Conservation (phyloP, 2,797 vertebrate genomes). For the Anabacerthia variegaticeps region DNA sequence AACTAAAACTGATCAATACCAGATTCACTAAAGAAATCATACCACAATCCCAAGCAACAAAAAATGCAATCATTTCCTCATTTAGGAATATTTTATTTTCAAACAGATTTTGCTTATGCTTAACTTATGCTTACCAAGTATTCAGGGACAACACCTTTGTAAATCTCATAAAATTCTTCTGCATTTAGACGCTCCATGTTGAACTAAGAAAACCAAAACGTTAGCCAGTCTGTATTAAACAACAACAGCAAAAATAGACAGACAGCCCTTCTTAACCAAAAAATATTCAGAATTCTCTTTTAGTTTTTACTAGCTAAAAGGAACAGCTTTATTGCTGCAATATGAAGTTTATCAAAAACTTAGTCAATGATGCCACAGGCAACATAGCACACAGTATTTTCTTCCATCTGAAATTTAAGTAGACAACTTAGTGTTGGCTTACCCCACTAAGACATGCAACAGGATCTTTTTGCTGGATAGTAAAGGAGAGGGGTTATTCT, state of each 20-base stretch:
- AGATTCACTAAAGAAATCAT: neutral
- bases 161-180: constrained; percentile 95
- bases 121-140: constrained; percentile 81
- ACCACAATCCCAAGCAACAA: neutral
- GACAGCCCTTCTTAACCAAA: neutral
- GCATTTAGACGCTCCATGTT: constrained; percentile 88
- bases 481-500: neutral
- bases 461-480: neutral
- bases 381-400: neutral
- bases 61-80: neutral
- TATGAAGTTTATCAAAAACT: neutral
- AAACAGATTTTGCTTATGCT: neutral
- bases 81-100: neutral
- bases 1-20: neutral
- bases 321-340: neutral
- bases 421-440: neutral
- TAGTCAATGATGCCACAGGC: neutral
- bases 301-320: neutral
- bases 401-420: neutral
- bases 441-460: neutral
- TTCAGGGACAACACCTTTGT: constrained; percentile 91
- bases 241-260: neutral
- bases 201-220: constrained; percentile 78
- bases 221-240: neutral
- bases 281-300: neutral